Conservation (phyloP, 2,113 vertebrate genomes). For the Aspidoscelis tigris region DNA sequence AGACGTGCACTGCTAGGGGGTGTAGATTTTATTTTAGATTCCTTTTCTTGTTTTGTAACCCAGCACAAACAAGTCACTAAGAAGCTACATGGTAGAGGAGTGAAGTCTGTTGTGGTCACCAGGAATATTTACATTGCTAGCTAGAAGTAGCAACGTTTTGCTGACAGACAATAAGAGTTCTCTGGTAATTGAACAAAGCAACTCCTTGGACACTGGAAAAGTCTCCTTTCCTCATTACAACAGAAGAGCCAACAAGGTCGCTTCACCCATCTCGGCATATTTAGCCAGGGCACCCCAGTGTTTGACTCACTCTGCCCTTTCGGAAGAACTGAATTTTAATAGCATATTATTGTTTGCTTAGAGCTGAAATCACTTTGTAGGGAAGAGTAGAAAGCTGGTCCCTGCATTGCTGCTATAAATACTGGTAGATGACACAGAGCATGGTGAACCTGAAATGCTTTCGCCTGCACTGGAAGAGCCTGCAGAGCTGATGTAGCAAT, state of each 20-base stretch:
- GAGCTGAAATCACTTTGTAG: too few relatives aligned
- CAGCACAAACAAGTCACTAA: background rate
- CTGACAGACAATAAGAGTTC: background rate
- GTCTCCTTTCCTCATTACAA: background rate
- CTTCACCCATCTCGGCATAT: too few relatives aligned
- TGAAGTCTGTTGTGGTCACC: background rate
- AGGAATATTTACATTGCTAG: conserved; percentile 5
- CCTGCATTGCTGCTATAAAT: background rate
- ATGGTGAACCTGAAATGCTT: rapidly evolving
- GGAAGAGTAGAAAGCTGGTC: background rate
- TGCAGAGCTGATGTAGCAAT: rapidly evolving
- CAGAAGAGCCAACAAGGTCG: background rate
- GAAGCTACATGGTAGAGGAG: background rate
- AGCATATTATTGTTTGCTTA: too few relatives aligned
- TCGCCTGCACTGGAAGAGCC: rapidly evolving
- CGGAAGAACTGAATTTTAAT: too few relatives aligned
- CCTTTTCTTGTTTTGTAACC: background rate
- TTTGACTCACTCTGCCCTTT: too few relatives aligned
- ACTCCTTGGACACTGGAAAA: background rate
- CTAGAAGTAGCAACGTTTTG: conserved; percentile 19
- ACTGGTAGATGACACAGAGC: too few relatives aligned
- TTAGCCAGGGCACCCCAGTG: too few relatives aligned
- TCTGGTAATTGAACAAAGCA: background rate
- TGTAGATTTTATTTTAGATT: background rate
- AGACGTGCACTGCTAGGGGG: background rate